These are phyloP conservation scores for Pomatorhinus ruficollis DNA, from an alignment of 2,113 vertebrate genomes.

Conservation along the genomic window DNA sequence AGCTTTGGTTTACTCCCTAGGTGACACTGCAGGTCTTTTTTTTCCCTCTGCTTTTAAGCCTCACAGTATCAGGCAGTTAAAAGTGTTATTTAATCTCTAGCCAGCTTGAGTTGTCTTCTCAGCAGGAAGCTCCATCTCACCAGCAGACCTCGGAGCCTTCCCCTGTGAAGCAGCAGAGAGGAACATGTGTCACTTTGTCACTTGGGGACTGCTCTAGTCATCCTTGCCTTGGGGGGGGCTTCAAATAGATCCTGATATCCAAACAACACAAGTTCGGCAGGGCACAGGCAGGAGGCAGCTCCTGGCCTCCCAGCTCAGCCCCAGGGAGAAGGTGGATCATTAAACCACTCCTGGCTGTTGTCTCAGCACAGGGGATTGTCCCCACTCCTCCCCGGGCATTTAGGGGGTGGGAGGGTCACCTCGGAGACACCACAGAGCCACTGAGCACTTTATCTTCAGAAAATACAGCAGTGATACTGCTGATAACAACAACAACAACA, in stretches of 20 bases:
- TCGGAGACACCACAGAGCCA: not conserved
- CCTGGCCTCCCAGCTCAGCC: not conserved
- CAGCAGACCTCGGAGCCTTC: not conserved
- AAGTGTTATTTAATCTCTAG: constrained; percentile 42
- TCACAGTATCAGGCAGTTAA: constrained; percentile 24
- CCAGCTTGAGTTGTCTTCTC: constrained; percentile 17
- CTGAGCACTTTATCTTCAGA: not conserved
- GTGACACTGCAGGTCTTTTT: not conserved
- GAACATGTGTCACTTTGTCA: not conserved
- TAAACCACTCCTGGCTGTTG: not conserved
- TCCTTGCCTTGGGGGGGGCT: not conserved
- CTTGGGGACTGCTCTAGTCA: not conserved
- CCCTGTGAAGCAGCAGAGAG: not conserved
- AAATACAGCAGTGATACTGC: not conserved
- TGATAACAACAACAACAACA: not conserved
- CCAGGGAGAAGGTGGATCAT: fast-evolving
- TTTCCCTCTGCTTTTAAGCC: not conserved
- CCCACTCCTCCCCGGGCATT: not conserved
- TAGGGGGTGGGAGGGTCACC: not conserved
- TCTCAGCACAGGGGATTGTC: not conserved
- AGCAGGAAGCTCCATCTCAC: not conserved
- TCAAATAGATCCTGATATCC: not conserved
- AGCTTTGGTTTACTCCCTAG: constrained; percentile 23
- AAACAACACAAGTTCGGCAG: not conserved
- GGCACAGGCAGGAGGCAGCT: not conserved